Evolutionary conservation across 2,888 invertebrate genomes (phyloP), one percentile per base, ranked within the genome.

Genomic region (Luperina testacea): DNA sequence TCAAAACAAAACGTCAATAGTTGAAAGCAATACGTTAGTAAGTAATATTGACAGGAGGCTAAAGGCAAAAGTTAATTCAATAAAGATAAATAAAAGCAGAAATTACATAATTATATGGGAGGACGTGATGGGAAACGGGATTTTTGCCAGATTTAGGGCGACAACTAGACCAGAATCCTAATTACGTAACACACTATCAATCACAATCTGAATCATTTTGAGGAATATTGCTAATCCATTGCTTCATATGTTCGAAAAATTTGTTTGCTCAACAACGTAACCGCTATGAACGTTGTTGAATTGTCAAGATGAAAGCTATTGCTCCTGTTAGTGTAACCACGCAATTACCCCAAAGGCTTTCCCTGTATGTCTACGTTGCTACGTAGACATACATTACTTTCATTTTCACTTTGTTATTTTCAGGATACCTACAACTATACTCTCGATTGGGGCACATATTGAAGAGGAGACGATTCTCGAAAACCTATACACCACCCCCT

Each of bases 11-110:
- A 63, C 5, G 48, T 45, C 68, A 24, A 24, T 42, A 38, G 11
- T 65, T 45, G 24, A 68, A 67, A 72, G n/a, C 9, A 69, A 57
- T 48, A n/a, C 27, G 71, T n/a, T 11, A 71, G 17, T 57, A n/a
- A 63, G 20, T 77, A 38, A 71, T 73, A 77, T 61, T 73, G 70
- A 68, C 57, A 72, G 51, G 57, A 24, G 24, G 59, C 71, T 64
- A 45, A 32, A 74, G 51, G 24, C 27, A 65, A 32, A 70, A 69
- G 45, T 32, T 32, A 75, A 63, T 64, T 53, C 59, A 68, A 83
- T 78, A 48, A 69, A 83, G n/a, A 32, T 64, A 61, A 59, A 64
- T 48, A 38, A 42, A 53, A 57, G 38, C 68, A 64, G 51, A 65
- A 72, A 71, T 61, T 57, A 73, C 38, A 59, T 45, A 45, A 45